Base-by-base conservation (phyloP, 2,113 vertebrate species). In the Pseudorasbora parva region DNA sequence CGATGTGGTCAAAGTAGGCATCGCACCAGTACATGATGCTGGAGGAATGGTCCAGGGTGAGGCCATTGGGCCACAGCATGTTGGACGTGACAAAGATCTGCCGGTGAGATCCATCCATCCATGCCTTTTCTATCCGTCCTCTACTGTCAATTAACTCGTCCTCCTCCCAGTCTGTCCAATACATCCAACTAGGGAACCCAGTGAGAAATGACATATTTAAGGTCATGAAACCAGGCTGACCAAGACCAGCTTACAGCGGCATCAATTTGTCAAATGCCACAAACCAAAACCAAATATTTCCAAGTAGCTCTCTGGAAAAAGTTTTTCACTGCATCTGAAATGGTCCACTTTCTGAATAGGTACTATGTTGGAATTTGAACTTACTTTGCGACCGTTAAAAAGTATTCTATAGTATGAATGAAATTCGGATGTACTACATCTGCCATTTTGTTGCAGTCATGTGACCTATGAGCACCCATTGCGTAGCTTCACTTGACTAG, bases 101-200 rank as follows among this genome's bases (percentile, higher is more conserved):
- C 51, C 96, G 94, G 69, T 93, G 93, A 90, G 92, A 92, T 62
- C 96, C 96, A 10, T 96, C 93, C 96, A 97, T 97, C 96, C 96
- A 97, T 75, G 96, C 95, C 88, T 94, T 97, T 92, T 97, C 96
- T 71, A 97, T 97, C 89, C 94, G 93, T 88, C 96, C 96, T 90
- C 95, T 93, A 68, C 94, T 96, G 93, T 94, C 95, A 85, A 95
- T 95, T 85, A 96, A 92, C 85, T 96, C 95, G 91, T 97, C 96
- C 86, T 97, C 96, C 87, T 96, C 96, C 96, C 96, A 97, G 92
- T 96, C 96, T 54, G 96, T 97, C 96, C 96, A 97, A 33, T 97
- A 97, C 96, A 97, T 97, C 95, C 95, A 96, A 8, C 96, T 97
- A 86, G 8, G 59, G 88, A 81, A 47, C 41, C 27, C 27, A 37